phyloP scores from a whole-genome alignment of 2,113 vertebrate genomes.

The Cygnus buccinator region DNA sequence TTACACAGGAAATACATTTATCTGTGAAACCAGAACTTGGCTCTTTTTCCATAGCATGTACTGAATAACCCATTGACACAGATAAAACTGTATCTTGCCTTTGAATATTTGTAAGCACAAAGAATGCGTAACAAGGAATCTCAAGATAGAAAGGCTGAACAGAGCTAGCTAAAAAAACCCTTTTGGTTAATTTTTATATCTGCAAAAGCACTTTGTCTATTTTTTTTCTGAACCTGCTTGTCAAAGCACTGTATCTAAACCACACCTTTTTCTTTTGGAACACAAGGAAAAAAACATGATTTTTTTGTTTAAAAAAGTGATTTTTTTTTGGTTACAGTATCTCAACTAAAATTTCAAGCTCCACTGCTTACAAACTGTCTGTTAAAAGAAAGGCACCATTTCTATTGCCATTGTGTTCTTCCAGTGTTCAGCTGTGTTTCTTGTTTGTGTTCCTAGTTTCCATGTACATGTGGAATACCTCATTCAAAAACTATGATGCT shows the following conservation, averaged over 20 bases:
- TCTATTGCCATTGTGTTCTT: neutral
- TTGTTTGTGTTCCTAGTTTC: conserved; percentile 72
- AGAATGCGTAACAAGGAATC: neutral
- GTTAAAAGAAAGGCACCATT: neutral
- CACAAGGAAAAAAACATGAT: neutral
- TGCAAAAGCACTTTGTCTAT: neutral
- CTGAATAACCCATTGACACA: neutral
- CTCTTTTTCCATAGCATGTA: neutral
- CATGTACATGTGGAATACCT: conserved; percentile 86
- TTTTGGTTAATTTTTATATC: neutral
- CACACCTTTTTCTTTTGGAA: neutral
- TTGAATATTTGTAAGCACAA: neutral
- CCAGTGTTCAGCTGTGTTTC: neutral
- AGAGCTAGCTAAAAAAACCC: neutral
- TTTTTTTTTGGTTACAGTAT: neutral
- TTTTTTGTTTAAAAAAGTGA: neutral
- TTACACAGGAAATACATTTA: neutral
- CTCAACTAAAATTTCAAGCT: neutral
- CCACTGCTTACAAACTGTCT: neutral
- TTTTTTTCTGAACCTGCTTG: neutral
- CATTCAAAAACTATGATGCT: conserved; percentile 88
- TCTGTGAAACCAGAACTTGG: neutral
- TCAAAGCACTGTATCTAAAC: neutral
- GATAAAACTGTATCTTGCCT: neutral
- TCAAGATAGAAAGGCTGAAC: neutral